A percentile compares a stretch with the other conserved stretches of the same genome.
These are phyloP conservation scores for Contarinia nasturtii DNA, from an alignment of 1,140 invertebrate genomes.

Conservation along the genomic window DNA sequence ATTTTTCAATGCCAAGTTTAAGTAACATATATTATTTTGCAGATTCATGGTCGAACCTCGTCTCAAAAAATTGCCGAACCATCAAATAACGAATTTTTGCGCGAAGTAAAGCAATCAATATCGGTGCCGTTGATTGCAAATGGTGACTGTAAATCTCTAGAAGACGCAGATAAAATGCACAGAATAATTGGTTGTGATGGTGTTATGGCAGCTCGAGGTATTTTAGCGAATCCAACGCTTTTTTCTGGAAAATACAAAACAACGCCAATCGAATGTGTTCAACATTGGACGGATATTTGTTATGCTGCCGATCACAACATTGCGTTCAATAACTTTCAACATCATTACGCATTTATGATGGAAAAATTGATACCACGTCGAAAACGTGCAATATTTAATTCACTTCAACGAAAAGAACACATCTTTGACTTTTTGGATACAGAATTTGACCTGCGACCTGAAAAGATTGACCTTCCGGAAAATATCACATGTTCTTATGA, in stretches of 20 bases:
- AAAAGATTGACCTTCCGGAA: constrained; percentile 20
- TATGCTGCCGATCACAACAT: constrained; percentile 27
- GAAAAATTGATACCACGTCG: constrained; percentile 53
- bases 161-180: constrained; percentile 46
- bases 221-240: constrained; percentile 79
- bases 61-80: constrained; percentile 56
- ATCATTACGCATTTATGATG: constrained; percentile 87
- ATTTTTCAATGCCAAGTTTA: too few relatives aligned
- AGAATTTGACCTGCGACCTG: constrained; percentile 27
- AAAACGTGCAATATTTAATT: constrained; percentile 59
- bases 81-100: constrained; percentile 54
- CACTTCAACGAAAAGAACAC: constrained; percentile 39
- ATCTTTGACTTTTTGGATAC: constrained; percentile 52
- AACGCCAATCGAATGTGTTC: constrained; percentile 61
- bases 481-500: constrained; percentile 10
- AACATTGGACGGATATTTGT: constrained; percentile 70
- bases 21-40: too few relatives aligned
- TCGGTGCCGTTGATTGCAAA: constrained; percentile 76
- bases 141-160: constrained; percentile 61
- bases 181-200: constrained; percentile 53
- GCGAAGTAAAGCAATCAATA: constrained; percentile 48
- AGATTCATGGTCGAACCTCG: constrained; percentile 78
- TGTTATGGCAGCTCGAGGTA: constrained; percentile 73
- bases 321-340: constrained; percentile 70
- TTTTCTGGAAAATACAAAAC: constrained; percentile 41